Conservation (phyloP, 2,113 vertebrate genomes). For the Nycticryphes semicollaris region DNA sequence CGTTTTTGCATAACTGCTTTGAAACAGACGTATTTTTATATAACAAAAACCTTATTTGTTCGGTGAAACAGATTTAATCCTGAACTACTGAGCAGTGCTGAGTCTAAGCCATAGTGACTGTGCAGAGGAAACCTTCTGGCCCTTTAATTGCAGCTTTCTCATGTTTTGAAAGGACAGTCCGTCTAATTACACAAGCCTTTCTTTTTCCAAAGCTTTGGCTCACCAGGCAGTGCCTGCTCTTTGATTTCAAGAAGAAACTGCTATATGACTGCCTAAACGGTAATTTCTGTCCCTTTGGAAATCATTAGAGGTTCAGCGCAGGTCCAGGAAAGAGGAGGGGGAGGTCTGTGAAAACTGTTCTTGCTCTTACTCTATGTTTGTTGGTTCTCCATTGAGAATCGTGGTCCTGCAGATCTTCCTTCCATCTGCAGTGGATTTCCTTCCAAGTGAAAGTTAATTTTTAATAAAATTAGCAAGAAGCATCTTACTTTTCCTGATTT, state of each 20-base stretch:
- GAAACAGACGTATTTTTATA: not conserved
- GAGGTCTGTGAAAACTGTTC: not conserved
- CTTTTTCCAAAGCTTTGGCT: not conserved
- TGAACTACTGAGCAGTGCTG: not conserved
- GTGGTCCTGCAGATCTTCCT: not conserved
- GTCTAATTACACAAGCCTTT: not conserved
- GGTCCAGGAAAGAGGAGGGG: not conserved
- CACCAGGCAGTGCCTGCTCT: not conserved
- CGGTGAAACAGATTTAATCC: not conserved
- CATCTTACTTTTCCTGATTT: not conserved
- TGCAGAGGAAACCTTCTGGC: not conserved
- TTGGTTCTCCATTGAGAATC: not conserved
- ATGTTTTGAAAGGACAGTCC: not conserved
- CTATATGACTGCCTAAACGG: not conserved
- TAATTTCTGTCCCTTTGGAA: slow-evolving; percentile 5
- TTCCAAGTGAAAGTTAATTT: not conserved
- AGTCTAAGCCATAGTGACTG: not conserved
- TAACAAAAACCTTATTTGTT: not conserved
- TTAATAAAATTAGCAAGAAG: not conserved
- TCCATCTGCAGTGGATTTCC: not conserved
- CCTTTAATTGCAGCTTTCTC: not conserved
- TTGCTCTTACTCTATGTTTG: not conserved
- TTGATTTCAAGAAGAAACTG: not conserved
- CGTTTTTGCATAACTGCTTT: not conserved
- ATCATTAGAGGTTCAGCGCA: not conserved